Base-by-base conservation (phyloP, 2,797 vertebrate genomes). In the Chaenodraco wilsoni region DNA sequence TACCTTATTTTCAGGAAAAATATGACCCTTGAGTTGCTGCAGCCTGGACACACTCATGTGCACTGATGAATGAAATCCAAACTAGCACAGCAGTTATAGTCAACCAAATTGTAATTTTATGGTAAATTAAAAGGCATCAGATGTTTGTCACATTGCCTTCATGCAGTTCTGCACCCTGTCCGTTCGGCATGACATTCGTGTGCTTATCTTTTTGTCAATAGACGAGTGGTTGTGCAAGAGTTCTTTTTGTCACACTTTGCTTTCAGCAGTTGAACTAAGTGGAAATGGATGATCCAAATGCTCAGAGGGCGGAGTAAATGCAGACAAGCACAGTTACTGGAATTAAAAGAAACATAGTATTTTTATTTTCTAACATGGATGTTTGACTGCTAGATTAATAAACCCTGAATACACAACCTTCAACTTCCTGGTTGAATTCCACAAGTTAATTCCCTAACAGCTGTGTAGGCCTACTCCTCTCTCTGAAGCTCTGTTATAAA, bases 1-100 rank as follows among this genome's bases (percentile, higher is more conserved):
- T 92, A 95, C 94, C 93, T 92, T 90, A 44, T 89, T 85, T 80
- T 68, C 83, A 72, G 84, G 27, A 54, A 93, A 50, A 83, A 95
- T 85, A 62, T 95, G 92, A 67, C 77, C 77, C 72, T 89, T 88
- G 44, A 94, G 76, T 55, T 79, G 84, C 57, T 92, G 89, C 60
- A 95, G 86, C 72, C 94, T 91, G 31, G 68, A 31, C 3, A 60
- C 62, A 72, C 86, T 93, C 94, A 94, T 95, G 57, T 48, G 84
- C 23, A 57, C 78, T 64, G 63, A 68, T 70, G n/a, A 74, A 63
- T 64, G 19, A 41, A 75, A 76, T 58, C 60, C 44, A 72, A 81
- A 79, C 14, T 33, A 66, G 68, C 41, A 72, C 60, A 76, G 63
- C 66, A 67, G 50, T 51, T 79, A 65, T 64, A 33, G 65, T 50